Evolutionary conservation across 2,888 invertebrate genomes (phyloP).

Genomic region (Xestia xanthographa): DNA sequence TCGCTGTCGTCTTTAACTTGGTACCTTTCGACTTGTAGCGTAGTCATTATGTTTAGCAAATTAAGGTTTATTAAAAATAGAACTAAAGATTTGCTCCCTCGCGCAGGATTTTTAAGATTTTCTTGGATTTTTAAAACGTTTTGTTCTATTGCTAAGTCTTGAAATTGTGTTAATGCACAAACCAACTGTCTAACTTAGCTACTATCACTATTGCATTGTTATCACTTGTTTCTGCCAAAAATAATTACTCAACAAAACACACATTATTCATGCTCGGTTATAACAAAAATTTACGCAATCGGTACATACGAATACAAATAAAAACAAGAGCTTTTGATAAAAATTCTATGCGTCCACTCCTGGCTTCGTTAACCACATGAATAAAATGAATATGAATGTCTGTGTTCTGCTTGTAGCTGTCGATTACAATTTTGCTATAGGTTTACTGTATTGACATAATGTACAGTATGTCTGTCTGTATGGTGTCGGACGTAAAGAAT

Average conservation of each 20-base stretch:
- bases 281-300: constrained; percentile 10
- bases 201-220: background rate
- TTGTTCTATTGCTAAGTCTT: background rate
- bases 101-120: background rate
- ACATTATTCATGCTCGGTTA: constrained; percentile 24
- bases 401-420: constrained; percentile 3
- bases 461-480: too few relatives aligned
- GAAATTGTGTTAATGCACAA: background rate
- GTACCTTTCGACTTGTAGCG: constrained; percentile 44
- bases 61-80: constrained; percentile 61
- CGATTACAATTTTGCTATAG: constrained; percentile 3
- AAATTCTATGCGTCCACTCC: constrained; percentile 53
- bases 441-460: background rate
- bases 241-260: background rate
- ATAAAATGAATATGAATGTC: constrained; percentile 79
- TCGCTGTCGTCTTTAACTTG: constrained; percentile 45
- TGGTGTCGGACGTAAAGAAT: too few relatives aligned
- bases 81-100: constrained; percentile 52
- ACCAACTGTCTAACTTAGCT: background rate
- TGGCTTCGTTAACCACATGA: constrained; percentile 76
- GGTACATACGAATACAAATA: constrained; percentile 21
- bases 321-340: constrained; percentile 50
- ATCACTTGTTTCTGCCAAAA: background rate
- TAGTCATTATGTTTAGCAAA: constrained; percentile 64
- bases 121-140: background rate